Conservation (phyloP, 2,797 vertebrate species). For the Masticophis lateralis region DNA sequence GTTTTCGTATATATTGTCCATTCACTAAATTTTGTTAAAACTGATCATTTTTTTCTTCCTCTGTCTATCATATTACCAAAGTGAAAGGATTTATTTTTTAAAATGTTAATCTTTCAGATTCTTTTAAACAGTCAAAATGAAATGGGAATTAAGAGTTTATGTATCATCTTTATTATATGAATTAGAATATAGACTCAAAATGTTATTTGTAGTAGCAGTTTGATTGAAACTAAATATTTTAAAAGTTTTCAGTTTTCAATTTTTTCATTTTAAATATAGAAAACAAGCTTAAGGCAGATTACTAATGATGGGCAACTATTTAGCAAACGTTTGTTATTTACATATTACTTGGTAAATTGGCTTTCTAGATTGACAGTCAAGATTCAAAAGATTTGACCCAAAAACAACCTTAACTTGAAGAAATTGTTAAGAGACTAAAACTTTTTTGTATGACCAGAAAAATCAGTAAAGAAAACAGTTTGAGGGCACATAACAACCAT, state of each 20-base stretch:
- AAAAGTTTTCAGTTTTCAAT: not conserved
- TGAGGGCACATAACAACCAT: not conserved
- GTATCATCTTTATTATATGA: not conserved
- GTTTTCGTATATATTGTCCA: slow-evolving; percentile 46
- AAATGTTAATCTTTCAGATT: not conserved
- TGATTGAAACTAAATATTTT: not conserved
- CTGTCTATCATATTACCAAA: not conserved
- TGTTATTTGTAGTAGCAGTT: not conserved
- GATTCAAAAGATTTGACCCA: not conserved
- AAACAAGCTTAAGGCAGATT: not conserved
- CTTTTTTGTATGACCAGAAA: not conserved
- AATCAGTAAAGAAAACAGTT: not conserved
- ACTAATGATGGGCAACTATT: not conserved
- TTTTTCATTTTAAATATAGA: not conserved
- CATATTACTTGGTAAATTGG: not conserved
- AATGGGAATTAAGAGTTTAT: not conserved
- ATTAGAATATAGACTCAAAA: not conserved
- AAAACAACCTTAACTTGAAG: not conserved
- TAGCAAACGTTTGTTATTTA: not conserved
- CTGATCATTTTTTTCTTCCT: not conserved
- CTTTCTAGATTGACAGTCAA: not conserved
- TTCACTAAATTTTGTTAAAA: not conserved
- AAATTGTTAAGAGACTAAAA: not conserved
- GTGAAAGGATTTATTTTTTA: not conserved
- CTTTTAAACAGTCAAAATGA: not conserved